These are phyloP conservation scores for Perca schrenkii DNA, from an alignment of 2,113 vertebrate genomes.

Conservation along the genomic window DNA sequence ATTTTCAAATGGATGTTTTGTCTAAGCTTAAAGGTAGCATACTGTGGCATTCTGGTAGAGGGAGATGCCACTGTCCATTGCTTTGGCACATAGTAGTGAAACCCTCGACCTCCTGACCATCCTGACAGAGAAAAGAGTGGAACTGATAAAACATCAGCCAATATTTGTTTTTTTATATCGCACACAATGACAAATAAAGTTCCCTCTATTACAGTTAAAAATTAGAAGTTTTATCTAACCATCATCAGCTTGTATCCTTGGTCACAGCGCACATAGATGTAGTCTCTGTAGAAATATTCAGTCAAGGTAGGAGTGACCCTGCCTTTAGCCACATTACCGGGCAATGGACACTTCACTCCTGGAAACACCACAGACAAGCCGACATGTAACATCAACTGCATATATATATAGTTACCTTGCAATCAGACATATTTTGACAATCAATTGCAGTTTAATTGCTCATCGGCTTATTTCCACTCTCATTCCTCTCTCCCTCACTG, in stretches of 20 bases:
- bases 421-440: not conserved
- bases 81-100: slow-evolving; percentile 79
- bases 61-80: slow-evolving; percentile 78
- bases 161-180: not conserved
- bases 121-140: slow-evolving; percentile 54
- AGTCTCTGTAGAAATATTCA: slow-evolving; percentile 82
- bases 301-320: slow-evolving; percentile 72
- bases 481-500: slow-evolving; percentile 68
- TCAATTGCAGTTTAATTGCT: not conserved
- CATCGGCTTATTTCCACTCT: not conserved
- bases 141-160: not conserved
- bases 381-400: not conserved
- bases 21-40: slow-evolving; percentile 24
- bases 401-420: not conserved
- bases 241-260: slow-evolving; percentile 83
- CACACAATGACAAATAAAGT: not conserved
- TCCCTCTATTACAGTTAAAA: not conserved
- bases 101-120: slow-evolving; percentile 67
- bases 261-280: slow-evolving; percentile 80
- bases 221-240: slow-evolving; percentile 62
- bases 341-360: slow-evolving; percentile 79
- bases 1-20: not conserved
- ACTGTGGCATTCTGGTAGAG: slow-evolving; percentile 84
- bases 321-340: slow-evolving; percentile 66
- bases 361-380: slow-evolving; percentile 29